Evolutionary conservation across 2,797 vertebrate species (phyloP).

Genomic region (Amblyraja radiata): DNA sequence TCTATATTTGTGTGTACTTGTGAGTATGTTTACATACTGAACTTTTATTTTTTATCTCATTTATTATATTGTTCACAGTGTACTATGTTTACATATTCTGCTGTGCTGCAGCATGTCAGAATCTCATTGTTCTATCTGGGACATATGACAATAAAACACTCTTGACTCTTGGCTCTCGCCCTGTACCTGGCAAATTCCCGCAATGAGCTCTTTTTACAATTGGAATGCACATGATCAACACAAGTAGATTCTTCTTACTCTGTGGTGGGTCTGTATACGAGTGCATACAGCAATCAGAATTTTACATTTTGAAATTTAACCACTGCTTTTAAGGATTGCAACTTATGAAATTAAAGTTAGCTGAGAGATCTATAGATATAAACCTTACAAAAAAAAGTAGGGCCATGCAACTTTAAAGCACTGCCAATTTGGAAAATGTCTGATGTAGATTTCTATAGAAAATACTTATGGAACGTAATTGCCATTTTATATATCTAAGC

Average conservation of each 20-base stretch:
- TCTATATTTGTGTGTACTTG: too few relatives aligned
- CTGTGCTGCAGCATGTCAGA: too few relatives aligned
- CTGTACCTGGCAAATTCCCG: not conserved
- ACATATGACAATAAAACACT: too few relatives aligned
- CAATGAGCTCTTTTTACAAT: not conserved
- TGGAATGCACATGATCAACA: not conserved
- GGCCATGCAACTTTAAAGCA: not conserved
- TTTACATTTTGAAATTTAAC: not conserved
- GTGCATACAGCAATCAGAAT: not conserved
- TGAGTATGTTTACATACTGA: too few relatives aligned
- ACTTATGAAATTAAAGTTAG: not conserved
- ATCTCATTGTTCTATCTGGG: too few relatives aligned
- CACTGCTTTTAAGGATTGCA: not conserved
- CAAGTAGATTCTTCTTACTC: too few relatives aligned
- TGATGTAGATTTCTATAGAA: not conserved
- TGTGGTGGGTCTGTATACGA: not conserved
- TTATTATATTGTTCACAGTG: too few relatives aligned
- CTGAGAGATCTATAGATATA: not conserved
- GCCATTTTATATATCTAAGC: not conserved
- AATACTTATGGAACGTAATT: not conserved
- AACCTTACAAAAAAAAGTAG: not conserved
- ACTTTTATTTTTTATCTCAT: too few relatives aligned
- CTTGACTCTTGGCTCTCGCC: too few relatives aligned
- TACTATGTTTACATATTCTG: too few relatives aligned
- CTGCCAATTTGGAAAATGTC: not conserved